phyloP scores from a whole-genome alignment of 2,888 invertebrate species.

The Myopa testacea region DNA sequence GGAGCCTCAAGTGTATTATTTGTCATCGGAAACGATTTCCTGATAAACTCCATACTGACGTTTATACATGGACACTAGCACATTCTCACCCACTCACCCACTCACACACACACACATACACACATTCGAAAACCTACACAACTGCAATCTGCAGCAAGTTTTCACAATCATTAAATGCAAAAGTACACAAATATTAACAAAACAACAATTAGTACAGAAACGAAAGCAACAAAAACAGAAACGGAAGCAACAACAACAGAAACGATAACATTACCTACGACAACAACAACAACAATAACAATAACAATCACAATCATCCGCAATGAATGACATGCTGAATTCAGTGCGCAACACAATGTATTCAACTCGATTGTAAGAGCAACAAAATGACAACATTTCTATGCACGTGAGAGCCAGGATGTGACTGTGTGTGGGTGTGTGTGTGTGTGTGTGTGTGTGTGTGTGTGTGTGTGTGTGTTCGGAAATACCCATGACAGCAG shows the following conservation, averaged over 20 bases:
- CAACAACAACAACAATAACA: neutral
- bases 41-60: too few species aligned
- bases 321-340: neutral
- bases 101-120: neutral
- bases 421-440: neutral
- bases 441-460: neutral
- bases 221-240: neutral
- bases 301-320: constrained; percentile 1
- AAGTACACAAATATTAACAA: neutral
- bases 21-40: too few species aligned
- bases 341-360: neutral
- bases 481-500: neutral
- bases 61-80: neutral
- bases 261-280: neutral
- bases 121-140: neutral
- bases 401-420: neutral
- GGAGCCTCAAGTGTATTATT: too few species aligned
- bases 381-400: constrained; percentile 3
- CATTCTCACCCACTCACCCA: neutral
- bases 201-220: neutral
- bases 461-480: neutral
- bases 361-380: neutral
- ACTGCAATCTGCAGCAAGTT: neutral
- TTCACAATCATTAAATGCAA: neutral
- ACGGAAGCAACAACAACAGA: neutral